phyloP scores from a whole-genome alignment of 2,113 vertebrate species.

The Ochotona princeps region DNA sequence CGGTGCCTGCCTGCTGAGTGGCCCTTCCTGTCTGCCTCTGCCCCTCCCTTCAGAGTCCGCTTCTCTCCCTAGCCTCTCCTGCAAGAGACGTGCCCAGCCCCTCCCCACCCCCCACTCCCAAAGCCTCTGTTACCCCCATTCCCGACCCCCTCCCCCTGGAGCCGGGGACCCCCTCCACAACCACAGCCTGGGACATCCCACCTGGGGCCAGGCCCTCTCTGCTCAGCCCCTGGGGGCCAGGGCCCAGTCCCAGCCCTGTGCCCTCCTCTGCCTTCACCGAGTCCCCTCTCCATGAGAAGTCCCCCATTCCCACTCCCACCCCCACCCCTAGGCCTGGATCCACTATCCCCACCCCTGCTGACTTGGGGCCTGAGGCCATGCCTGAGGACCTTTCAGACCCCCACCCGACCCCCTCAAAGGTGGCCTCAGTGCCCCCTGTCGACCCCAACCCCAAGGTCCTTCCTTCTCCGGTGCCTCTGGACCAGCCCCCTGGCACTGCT shows the following conservation, averaged over 20 bases:
- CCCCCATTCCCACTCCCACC: slow-evolving; percentile 66
- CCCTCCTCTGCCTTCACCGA: slow-evolving; percentile 60
- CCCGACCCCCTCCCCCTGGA: background rate
- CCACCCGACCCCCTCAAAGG: slow-evolving; percentile 35
- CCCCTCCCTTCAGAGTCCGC: slow-evolving; percentile 80
- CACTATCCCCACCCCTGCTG: slow-evolving; percentile 53
- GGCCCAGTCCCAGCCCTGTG: slow-evolving; percentile 62
- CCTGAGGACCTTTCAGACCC: slow-evolving; percentile 41
- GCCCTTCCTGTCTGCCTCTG: slow-evolving; percentile 63
- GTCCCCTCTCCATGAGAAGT: slow-evolving; percentile 78
- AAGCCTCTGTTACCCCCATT: slow-evolving; percentile 60
- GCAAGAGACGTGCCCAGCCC: slow-evolving; percentile 70
- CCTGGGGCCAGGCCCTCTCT: background rate
- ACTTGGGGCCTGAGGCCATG: slow-evolving; percentile 58
- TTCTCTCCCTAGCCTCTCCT: slow-evolving; percentile 82
- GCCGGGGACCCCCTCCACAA: slow-evolving; percentile 59
- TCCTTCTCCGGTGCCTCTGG: slow-evolving; percentile 72
- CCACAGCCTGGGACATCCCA: background rate
- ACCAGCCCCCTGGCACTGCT: slow-evolving; percentile 65
- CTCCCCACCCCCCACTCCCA: slow-evolving; percentile 45
- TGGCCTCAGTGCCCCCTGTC: slow-evolving; percentile 68
- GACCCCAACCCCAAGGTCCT: slow-evolving; percentile 68
- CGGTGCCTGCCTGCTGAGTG: slow-evolving; percentile 64
- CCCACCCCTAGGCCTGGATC: slow-evolving; percentile 72
- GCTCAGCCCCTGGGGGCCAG: slow-evolving; percentile 3